phyloP scores from a whole-genome alignment of 1,140 invertebrate genomes.

The Drosophila subobscura region DNA sequence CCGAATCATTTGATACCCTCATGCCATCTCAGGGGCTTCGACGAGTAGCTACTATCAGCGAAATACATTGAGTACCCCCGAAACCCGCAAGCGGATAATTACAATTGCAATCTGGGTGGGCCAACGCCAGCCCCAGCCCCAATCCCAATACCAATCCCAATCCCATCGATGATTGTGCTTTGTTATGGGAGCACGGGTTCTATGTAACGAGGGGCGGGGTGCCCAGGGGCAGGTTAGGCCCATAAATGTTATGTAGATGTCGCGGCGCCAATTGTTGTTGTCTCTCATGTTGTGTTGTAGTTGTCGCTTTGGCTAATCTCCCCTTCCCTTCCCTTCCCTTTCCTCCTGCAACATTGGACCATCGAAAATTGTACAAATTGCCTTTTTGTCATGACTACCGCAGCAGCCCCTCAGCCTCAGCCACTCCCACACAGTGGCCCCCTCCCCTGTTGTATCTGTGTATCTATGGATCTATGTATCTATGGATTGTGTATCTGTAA shows the following conservation, averaged over 20 bases:
- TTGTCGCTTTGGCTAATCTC: constrained; percentile 54
- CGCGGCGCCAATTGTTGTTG: constrained; percentile 30
- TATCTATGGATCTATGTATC: constrained; percentile 12
- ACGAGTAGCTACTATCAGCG: too few species aligned
- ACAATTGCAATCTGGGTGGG: constrained; percentile 67
- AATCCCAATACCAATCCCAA: constrained; percentile 16
- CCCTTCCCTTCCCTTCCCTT: background rate
- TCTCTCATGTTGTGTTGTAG: constrained; percentile 27
- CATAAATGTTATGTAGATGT: constrained; percentile 64
- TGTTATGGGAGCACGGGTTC: constrained; percentile 40
- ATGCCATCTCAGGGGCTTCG: too few species aligned
- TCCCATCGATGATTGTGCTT: constrained; percentile 41
- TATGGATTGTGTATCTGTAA: background rate
- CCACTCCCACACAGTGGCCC: background rate
- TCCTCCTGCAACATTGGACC: constrained; percentile 46
- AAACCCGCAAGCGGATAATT: constrained; percentile 48
- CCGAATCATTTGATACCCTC: too few species aligned
- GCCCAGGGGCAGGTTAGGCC: constrained; percentile 52
- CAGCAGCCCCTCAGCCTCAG: background rate
- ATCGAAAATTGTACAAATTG: constrained; percentile 71
- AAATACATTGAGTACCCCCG: background rate
- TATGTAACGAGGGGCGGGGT: background rate
- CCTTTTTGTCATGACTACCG: constrained; percentile 66
- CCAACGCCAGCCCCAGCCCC: constrained; percentile 21
- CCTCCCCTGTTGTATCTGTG: constrained; percentile 10